These are phyloP conservation scores for Nemotelus nigrinus DNA, from an alignment of 2,888 invertebrate genomes.

Conservation along the genomic window DNA sequence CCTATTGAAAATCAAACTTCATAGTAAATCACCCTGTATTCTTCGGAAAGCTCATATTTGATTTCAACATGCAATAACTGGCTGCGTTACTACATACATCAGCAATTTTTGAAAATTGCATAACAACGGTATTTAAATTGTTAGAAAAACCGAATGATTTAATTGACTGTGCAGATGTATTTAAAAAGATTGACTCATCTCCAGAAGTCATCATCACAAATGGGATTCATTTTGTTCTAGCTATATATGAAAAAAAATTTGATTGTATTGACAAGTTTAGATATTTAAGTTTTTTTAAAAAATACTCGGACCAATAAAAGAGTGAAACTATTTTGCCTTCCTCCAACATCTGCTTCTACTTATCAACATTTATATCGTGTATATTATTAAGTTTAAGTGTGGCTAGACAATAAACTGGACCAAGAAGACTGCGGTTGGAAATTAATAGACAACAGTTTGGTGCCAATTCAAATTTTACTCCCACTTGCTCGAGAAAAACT, in stretches of 20 bases:
- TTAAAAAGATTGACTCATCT: conserved; percentile 13
- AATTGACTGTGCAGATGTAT: conserved; percentile 3
- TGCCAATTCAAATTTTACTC: neutral
- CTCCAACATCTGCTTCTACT: conserved; percentile 44
- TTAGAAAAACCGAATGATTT: conserved; percentile 6
- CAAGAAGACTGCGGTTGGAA: neutral
- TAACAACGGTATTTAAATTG: neutral
- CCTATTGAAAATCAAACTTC: no score
- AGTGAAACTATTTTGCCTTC: conserved; percentile 30
- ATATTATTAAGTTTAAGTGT: conserved; percentile 44
- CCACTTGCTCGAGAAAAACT: neutral
- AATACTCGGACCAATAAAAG: neutral
- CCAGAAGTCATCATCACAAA: neutral
- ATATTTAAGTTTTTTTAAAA: neutral
- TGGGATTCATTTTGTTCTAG: neutral
- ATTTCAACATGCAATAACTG: neutral
- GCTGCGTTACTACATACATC: neutral
- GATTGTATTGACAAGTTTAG: neutral
- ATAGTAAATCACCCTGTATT: neutral
- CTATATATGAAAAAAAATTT: neutral
- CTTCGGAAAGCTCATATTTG: neutral
- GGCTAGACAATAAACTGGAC: conserved; percentile 34
- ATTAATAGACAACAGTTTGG: neutral
- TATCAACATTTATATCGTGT: conserved; percentile 41
- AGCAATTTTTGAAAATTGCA: neutral